Percentiles rank a stretch among this genome's conserved stretches.
These are phyloP conservation scores for Trachops cirrhosus DNA, from an alignment of 2,797 vertebrate species.

Conservation along the genomic window DNA sequence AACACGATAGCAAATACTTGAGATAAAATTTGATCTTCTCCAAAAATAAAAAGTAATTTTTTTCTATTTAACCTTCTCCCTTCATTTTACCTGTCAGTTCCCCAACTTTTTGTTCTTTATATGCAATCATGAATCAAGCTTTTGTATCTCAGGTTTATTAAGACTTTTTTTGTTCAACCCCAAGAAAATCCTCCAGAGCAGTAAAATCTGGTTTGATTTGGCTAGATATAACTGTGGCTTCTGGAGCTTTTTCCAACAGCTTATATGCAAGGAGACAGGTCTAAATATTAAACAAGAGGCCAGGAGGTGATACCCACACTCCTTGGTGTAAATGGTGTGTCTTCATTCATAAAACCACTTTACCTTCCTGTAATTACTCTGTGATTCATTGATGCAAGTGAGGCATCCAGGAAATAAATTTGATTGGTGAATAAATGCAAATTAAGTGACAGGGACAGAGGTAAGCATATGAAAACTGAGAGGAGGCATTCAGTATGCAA, in stretches of 20 bases:
- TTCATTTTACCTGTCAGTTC: conserved; percentile 36
- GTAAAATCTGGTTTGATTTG: conserved; percentile 42
- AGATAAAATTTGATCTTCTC: conserved; percentile 45
- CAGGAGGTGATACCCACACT: background rate
- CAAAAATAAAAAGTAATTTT: conserved; percentile 39
- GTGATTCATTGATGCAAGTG: conserved; percentile 43
- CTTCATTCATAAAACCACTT: conserved; percentile 64
- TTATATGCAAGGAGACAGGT: background rate
- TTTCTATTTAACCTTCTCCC: conserved; percentile 17
- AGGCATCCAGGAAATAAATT: conserved; percentile 49
- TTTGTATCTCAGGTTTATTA: conserved; percentile 23
- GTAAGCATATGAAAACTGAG: conserved; percentile 38
- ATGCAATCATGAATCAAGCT: conserved; percentile 19
- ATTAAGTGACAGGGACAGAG: conserved; percentile 61
- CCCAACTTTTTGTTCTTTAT: conserved; percentile 18
- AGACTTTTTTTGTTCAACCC: background rate
- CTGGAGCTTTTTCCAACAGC: conserved; percentile 49
- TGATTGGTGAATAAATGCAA: conserved; percentile 55
- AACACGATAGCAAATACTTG: conserved; percentile 22
- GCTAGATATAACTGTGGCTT: conserved; percentile 28
- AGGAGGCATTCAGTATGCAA: conserved; percentile 44
- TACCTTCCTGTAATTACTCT: conserved; percentile 33
- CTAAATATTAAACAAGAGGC: conserved; percentile 65
- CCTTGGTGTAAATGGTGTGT: background rate
- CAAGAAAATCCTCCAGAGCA: conserved; percentile 25